Evolutionary conservation across 2,888 invertebrate genomes (phyloP).

Genomic region (Pycnomerus fuliginosus): DNA sequence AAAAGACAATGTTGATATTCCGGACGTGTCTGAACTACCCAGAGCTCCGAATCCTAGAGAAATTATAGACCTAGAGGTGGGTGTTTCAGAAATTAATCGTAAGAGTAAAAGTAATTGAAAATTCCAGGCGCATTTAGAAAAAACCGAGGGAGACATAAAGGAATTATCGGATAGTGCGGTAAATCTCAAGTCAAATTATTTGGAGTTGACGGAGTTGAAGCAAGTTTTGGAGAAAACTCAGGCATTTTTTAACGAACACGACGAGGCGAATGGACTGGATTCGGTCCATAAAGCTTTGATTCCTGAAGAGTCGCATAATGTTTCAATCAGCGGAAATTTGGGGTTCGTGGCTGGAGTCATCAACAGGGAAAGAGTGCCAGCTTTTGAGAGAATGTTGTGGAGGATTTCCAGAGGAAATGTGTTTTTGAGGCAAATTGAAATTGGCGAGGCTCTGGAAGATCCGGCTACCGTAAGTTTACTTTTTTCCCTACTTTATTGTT

Average conservation of each 20-base stretch:
- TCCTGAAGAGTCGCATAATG: too few relatives aligned
- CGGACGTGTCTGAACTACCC: slow-evolving; percentile 72
- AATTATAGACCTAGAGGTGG: slow-evolving; percentile 64
- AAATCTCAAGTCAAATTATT: slow-evolving; percentile 84
- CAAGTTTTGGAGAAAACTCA: slow-evolving; percentile 92
- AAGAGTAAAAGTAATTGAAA: not conserved
- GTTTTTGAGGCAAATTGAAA: slow-evolving; percentile 82
- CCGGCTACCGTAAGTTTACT: slow-evolving; percentile 65
- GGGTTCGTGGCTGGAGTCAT: slow-evolving; percentile 89
- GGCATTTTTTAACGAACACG: slow-evolving; percentile 82
- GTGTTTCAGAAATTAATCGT: too few relatives aligned
- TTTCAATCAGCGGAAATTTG: slow-evolving; percentile 53
- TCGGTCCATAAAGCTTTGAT: slow-evolving; percentile 60
- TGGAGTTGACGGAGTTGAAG: slow-evolving; percentile 86
- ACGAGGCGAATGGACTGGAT: slow-evolving; percentile 66
- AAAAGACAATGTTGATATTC: slow-evolving; percentile 78
- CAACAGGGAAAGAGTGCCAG: slow-evolving; percentile 80
- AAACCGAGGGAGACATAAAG: slow-evolving; percentile 91
- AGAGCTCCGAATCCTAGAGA: slow-evolving; percentile 52
- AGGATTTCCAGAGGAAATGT: slow-evolving; percentile 90
- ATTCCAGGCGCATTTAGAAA: slow-evolving; percentile 78
- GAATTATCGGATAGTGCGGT: slow-evolving; percentile 93
- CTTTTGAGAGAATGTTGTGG: slow-evolving; percentile 92
- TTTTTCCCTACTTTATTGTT: slow-evolving; percentile 2
- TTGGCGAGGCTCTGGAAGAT: slow-evolving; percentile 80